Percentiles rank a stretch among this genome's conserved stretches.
Conservation (phyloP, 2,797 vertebrate species). For the Aselliscus stoliczkanus region DNA sequence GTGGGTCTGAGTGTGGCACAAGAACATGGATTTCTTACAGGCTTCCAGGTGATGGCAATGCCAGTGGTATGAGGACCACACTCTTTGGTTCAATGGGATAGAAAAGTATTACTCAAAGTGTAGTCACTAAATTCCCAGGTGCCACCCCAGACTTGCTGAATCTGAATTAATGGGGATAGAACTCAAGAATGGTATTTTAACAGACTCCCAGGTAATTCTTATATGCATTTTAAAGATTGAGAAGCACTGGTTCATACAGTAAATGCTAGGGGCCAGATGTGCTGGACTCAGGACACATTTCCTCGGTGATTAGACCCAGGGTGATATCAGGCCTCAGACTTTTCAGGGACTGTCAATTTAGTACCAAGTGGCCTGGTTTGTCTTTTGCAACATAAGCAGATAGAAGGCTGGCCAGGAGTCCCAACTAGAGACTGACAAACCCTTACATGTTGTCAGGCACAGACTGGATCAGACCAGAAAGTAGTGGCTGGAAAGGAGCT, state of each 20-base stretch:
- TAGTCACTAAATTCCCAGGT: background rate
- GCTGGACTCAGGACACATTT: background rate
- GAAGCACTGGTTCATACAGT: background rate
- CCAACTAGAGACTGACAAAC: background rate
- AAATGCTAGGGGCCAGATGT: background rate
- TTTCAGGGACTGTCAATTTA: background rate
- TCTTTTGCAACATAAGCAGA: background rate
- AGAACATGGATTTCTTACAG: background rate
- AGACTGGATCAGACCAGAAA: slow-evolving; percentile 49
- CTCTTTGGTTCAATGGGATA: background rate
- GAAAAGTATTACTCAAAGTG: background rate
- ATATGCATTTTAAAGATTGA: background rate
- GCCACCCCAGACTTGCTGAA: background rate
- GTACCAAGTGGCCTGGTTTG: background rate
- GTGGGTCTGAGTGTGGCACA: background rate
- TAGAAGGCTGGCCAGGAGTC: background rate
- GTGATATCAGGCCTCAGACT: background rate
- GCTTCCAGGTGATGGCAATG: background rate
- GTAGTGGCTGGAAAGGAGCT: slow-evolving; percentile 63
- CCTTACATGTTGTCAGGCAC: slow-evolving; percentile 39
- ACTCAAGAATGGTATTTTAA: background rate
- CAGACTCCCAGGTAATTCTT: background rate
- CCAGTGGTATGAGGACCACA: background rate
- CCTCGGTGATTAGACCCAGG: background rate
- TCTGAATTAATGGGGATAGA: background rate